Conservation (phyloP, 2,797 vertebrate species). For the Psittacula echo region DNA sequence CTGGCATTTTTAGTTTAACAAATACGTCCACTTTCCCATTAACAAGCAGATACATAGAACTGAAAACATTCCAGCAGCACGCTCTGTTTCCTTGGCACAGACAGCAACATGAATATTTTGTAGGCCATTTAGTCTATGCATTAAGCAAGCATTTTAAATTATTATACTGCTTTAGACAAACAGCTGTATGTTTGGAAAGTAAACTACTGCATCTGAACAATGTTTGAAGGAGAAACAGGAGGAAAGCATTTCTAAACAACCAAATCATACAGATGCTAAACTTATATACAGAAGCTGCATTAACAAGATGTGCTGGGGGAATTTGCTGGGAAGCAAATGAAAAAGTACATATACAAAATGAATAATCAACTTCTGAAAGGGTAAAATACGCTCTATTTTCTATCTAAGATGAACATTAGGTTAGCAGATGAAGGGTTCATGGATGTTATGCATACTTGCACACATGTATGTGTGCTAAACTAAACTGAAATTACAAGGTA, state of each 20-base stretch:
- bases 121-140: neutral
- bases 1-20: neutral
- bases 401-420: neutral
- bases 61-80: neutral
- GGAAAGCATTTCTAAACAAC: neutral
- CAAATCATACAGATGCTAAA: neutral
- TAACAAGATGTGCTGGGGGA: neutral
- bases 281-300: neutral
- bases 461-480: neutral
- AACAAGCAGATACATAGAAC: neutral
- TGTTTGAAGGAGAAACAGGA: neutral
- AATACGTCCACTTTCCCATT: neutral
- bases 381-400: neutral
- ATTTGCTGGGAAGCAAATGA: neutral
- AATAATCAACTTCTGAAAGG: neutral
- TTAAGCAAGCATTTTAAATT: constrained; percentile 22
- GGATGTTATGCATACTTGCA: neutral
- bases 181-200: constrained; percentile 1
- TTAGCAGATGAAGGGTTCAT: neutral
- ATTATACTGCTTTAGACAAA: constrained; percentile 23
- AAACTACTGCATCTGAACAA: neutral
- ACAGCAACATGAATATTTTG: neutral
- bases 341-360: neutral
- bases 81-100: neutral
- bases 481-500: neutral